Evolutionary conservation across 2,113 vertebrate genomes (phyloP).

Genomic region (Turdus rufiventris): DNA sequence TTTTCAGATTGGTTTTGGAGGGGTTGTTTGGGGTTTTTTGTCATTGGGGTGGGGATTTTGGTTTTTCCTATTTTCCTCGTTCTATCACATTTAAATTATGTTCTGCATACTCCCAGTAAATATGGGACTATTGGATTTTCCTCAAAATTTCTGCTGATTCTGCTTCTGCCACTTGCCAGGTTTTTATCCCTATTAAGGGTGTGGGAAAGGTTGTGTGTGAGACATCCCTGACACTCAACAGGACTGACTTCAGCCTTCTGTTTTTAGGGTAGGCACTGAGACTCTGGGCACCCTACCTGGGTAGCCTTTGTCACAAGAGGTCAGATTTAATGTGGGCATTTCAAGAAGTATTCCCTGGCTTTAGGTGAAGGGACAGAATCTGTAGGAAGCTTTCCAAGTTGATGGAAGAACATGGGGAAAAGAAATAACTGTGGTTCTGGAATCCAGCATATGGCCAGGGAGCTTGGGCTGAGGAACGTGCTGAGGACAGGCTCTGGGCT

Average conservation of each 20-base stretch:
- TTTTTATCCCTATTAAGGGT: not conserved
- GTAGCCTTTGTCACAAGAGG: not conserved
- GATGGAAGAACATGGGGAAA: not conserved
- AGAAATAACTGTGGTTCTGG: not conserved
- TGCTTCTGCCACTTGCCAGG: not conserved
- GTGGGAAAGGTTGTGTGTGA: not conserved
- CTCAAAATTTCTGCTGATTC: not conserved
- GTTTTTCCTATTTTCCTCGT: not conserved
- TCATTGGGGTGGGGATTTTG: rapidly evolving
- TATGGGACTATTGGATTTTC: rapidly evolving
- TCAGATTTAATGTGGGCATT: not conserved
- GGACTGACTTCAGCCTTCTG: not conserved
- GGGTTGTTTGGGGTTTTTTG: rapidly evolving
- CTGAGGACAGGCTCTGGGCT: not conserved
- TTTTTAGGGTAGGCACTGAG: not conserved
- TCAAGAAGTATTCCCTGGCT: not conserved
- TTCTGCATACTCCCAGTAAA: not conserved
- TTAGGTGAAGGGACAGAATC: not conserved
- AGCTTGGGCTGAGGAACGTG: not conserved
- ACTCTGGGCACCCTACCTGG: not conserved
- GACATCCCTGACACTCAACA: not conserved
- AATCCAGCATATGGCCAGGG: not conserved
- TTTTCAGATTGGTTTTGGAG: not conserved
- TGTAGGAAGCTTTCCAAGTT: not conserved
- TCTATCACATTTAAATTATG: not conserved